phyloP scores from a whole-genome alignment of 1,140 invertebrate genomes.

The Doryteuthis pealeii region DNA sequence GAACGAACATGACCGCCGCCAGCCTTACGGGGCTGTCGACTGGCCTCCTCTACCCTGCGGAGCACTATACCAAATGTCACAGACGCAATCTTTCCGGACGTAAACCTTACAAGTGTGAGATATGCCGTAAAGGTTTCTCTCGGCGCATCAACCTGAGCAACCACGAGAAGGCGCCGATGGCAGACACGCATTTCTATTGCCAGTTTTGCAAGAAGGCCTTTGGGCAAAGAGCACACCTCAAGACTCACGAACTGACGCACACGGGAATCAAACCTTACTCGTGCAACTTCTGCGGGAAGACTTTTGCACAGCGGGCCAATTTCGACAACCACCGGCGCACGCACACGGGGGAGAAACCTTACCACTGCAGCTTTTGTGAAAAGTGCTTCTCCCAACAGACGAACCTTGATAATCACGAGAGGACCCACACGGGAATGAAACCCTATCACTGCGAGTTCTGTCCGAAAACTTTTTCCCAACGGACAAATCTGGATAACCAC shows the following conservation, averaged over 20 bases:
- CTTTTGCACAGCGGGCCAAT: constrained; percentile 86
- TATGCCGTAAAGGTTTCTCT: constrained; percentile 11
- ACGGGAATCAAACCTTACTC: not conserved
- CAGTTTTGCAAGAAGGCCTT: constrained; percentile 6
- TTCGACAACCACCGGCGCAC: constrained; percentile 86
- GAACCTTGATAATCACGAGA: constrained; percentile 82
- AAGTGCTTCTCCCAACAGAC: constrained; percentile 80
- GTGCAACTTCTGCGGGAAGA: constrained; percentile 76
- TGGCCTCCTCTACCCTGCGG: not conserved
- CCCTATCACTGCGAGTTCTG: constrained; percentile 57
- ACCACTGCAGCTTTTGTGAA: constrained; percentile 83
- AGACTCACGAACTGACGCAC: constrained; percentile 32
- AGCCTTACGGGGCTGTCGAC: not conserved
- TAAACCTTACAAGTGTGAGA: constrained; percentile 8
- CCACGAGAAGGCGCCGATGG: constrained; percentile 1
- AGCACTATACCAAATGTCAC: constrained; percentile 8
- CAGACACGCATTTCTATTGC: constrained; percentile 11
- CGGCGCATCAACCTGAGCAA: not conserved
- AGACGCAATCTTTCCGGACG: not conserved
- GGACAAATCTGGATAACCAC: not conserved
- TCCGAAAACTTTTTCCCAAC: not conserved
- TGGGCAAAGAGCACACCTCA: not conserved
- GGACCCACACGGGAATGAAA: constrained; percentile 88
- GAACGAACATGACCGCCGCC: not conserved
- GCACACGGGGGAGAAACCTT: constrained; percentile 87